phyloP scores from a whole-genome alignment of 2,113 vertebrate genomes.

The Dipodomys merriami region DNA sequence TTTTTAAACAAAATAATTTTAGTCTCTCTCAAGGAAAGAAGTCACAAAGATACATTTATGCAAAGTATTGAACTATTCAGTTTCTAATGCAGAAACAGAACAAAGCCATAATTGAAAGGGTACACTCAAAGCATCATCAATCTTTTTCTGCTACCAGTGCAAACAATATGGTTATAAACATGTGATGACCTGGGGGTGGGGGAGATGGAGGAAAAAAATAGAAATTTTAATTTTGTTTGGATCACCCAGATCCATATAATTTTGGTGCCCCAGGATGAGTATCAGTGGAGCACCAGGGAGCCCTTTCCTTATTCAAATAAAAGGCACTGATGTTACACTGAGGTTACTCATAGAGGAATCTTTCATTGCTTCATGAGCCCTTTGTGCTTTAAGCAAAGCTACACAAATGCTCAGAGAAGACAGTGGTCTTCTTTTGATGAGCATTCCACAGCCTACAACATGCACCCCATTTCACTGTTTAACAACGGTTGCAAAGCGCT shows the following conservation, averaged over 20 bases:
- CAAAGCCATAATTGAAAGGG: background rate
- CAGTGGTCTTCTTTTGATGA: conserved; percentile 41
- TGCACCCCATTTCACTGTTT: conserved; percentile 14
- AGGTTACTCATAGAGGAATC: background rate
- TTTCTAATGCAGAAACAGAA: background rate
- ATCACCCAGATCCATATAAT: background rate
- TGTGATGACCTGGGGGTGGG: background rate
- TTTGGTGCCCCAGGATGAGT: background rate
- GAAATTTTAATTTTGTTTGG: background rate
- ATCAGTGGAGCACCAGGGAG: background rate
- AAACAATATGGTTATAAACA: conserved; percentile 1
- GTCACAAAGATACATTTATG: background rate
- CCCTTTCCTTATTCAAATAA: background rate
- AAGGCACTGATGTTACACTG: background rate
- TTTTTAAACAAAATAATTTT: conserved; percentile 7
- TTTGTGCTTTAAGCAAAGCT: conserved; percentile 9
- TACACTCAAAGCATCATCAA: background rate
- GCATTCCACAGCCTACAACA: background rate
- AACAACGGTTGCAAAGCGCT: conserved; percentile 38
- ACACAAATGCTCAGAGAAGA: background rate
- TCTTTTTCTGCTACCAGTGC: background rate
- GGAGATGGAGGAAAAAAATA: background rate
- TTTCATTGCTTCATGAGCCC: background rate
- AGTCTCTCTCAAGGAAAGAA: background rate
- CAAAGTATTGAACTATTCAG: background rate